These are phyloP conservation scores for Rhogogaster chlorosoma DNA, from an alignment of 2,888 invertebrate species.

Conservation along the genomic window DNA sequence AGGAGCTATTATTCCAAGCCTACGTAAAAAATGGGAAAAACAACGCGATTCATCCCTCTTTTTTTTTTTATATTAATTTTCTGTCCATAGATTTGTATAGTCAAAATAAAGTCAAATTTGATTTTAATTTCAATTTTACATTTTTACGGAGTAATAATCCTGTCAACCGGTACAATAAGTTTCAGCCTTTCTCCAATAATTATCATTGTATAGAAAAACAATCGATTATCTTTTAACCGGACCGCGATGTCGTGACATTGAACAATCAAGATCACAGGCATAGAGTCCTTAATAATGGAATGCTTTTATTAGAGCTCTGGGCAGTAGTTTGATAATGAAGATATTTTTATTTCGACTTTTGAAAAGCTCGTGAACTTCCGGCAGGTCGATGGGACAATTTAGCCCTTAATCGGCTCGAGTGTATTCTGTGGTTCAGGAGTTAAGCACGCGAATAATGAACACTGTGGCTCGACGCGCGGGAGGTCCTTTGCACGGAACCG, in stretches of 20 bases:
- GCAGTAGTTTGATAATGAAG: not conserved
- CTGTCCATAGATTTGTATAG: too few species aligned
- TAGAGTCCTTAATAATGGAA: not conserved
- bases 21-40: too few species aligned
- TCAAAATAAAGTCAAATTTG: too few species aligned
- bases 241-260: not conserved
- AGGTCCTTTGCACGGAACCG: constrained; percentile 14
- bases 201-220: not conserved
- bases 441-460: constrained; percentile 13
- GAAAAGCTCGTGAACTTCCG: not conserved
- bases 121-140: too few species aligned
- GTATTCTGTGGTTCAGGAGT: constrained; percentile 14
- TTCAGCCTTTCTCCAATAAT: not conserved
- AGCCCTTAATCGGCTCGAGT: constrained; percentile 9
- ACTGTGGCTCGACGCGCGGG: not conserved
- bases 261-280: not conserved
- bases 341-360: not conserved
- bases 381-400: constrained; percentile 5
- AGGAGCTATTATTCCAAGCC: not conserved
- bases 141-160: too few species aligned
- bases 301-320: not conserved
- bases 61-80: too few species aligned
- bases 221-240: not conserved
- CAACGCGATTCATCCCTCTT: too few species aligned
- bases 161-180: too few species aligned